Percentiles rank a stretch among this genome's conserved stretches.
phyloP scores from a whole-genome alignment of 2,888 invertebrate genomes.

The Lepidochrysops patricia region DNA sequence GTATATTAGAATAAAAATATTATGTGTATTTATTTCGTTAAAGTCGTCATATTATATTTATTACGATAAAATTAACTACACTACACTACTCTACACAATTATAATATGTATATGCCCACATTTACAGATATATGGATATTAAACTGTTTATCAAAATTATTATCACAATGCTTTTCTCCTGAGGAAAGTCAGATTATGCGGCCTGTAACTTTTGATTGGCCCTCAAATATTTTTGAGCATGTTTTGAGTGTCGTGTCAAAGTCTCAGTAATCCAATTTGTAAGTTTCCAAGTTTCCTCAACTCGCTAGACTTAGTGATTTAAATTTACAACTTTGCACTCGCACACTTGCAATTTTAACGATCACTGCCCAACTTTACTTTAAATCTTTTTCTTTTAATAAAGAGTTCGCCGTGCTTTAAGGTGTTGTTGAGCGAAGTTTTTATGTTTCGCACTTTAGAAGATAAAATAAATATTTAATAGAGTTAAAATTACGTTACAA shows the following conservation, averaged over 20 bases:
- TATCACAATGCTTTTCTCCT: no score
- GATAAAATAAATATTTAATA: no score
- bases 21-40: neutral
- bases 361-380: conserved; percentile 47
- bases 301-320: conserved; percentile 65
- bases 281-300: conserved; percentile 42
- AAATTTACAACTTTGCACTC: conserved; percentile 64
- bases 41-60: neutral
- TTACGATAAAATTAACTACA: no score
- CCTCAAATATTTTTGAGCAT: neutral
- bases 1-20: neutral
- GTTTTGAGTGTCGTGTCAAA: conserved; percentile 36
- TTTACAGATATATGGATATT: no score
- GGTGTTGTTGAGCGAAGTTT: neutral
- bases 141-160: no score
- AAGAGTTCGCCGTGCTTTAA: conserved; percentile 32
- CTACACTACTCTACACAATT: neutral
- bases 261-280: conserved; percentile 62
- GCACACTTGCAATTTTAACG: conserved; percentile 57
- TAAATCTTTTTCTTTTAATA: conserved; percentile 47
- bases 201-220: conserved; percentile 1
- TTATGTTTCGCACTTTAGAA: no score
- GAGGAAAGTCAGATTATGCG: neutral
- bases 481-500: no score
- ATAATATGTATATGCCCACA: no score